These are phyloP conservation scores for rabbit (Oryctolagus cuniculus) DNA, from an alignment of 2,113 vertebrate genomes.

Conservation along the genomic window mOryCun1.1 NC_091442.1:117193501-117194000, in stretches of 20 bases:
- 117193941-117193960: background rate
- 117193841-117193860: slow-evolving; percentile 1
- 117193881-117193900: background rate
- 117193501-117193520: background rate
- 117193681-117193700: background rate
- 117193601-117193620: too few species aligned
- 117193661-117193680: too few species aligned
- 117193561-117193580: background rate
- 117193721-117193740: too few species aligned
- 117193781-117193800: too few species aligned
- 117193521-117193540: background rate
- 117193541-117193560: background rate
- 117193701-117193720: too few species aligned
- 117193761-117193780: too few species aligned
- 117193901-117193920: background rate
- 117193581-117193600: too few species aligned
- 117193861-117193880: background rate
- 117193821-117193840: slow-evolving; percentile 2
- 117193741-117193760: too few species aligned
- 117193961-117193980: background rate
- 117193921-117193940: slow-evolving; percentile 5
- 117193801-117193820: too few species aligned
- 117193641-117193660: too few species aligned
- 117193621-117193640: too few species aligned
- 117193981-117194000: background rate